phyloP scores from a whole-genome alignment of 2,797 vertebrate species.

The Manis pentadactyla region DNA sequence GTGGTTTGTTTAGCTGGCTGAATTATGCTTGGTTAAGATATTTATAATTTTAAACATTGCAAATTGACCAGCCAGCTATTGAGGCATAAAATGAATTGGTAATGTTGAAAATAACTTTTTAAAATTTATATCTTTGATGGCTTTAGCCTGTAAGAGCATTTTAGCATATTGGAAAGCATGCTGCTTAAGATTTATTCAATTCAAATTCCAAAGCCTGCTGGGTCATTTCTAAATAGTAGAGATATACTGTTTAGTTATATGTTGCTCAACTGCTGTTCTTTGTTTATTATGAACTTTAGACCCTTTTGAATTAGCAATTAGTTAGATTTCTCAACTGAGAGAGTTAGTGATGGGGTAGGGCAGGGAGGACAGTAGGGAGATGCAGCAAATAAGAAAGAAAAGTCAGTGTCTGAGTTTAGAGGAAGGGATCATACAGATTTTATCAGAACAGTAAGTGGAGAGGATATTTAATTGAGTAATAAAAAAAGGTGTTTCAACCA shows the following conservation, averaged over 20 bases:
- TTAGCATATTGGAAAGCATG: slow-evolving; percentile 64
- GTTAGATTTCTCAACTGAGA: background rate
- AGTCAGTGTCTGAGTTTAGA: background rate
- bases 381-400: background rate
- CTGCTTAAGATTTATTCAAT: slow-evolving; percentile 45
- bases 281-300: slow-evolving; percentile 50
- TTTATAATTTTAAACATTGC: slow-evolving; percentile 62
- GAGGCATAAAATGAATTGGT: slow-evolving; percentile 59
- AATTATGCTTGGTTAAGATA: slow-evolving; percentile 54
- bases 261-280: background rate
- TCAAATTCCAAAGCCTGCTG: slow-evolving; percentile 57
- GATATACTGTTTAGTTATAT: background rate
- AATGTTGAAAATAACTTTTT: slow-evolving; percentile 60
- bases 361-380: no score
- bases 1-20: slow-evolving; percentile 39
- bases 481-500: background rate
- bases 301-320: slow-evolving; percentile 21
- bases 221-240: background rate
- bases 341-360: background rate
- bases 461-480: background rate
- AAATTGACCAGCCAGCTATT: slow-evolving; percentile 29
- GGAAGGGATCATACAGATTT: background rate
- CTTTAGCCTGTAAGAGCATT: slow-evolving; percentile 64
- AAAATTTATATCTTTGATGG: slow-evolving; percentile 66
- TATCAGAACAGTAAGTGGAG: background rate